These are phyloP conservation scores for Agapornis canus DNA, from an alignment of 2,797 vertebrate genomes.

Conservation along the genomic window DNA sequence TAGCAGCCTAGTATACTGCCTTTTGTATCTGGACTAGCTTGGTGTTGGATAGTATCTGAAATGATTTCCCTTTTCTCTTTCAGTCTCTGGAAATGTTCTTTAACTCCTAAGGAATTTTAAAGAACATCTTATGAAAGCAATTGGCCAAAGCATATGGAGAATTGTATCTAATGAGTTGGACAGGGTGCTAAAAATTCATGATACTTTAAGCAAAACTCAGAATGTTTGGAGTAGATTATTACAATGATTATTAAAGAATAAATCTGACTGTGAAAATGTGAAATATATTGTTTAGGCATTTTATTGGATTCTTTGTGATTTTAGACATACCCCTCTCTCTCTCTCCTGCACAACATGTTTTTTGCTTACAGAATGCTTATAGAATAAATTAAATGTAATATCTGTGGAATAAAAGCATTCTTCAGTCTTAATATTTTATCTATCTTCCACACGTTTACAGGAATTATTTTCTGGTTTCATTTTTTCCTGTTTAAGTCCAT, in stretches of 20 bases:
- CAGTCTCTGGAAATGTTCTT: neutral
- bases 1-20: neutral
- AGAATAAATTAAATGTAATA: neutral
- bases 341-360: neutral
- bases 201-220: neutral
- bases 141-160: neutral
- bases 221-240: neutral
- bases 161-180: neutral
- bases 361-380: neutral
- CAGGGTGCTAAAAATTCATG: neutral
- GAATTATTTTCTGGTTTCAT: neutral
- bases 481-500: neutral
- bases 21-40: neutral
- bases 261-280: neutral
- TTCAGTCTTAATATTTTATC: neutral
- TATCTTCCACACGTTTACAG: neutral
- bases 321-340: neutral
- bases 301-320: neutral
- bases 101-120: neutral
- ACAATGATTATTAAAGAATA: neutral
- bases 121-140: neutral
- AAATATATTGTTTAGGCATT: neutral
- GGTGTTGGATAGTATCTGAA: neutral
- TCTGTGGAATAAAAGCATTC: neutral
- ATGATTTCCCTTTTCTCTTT: neutral